phyloP scores from a whole-genome alignment of 2,888 invertebrate genomes.

The Lasioglossum leucozonium region DNA sequence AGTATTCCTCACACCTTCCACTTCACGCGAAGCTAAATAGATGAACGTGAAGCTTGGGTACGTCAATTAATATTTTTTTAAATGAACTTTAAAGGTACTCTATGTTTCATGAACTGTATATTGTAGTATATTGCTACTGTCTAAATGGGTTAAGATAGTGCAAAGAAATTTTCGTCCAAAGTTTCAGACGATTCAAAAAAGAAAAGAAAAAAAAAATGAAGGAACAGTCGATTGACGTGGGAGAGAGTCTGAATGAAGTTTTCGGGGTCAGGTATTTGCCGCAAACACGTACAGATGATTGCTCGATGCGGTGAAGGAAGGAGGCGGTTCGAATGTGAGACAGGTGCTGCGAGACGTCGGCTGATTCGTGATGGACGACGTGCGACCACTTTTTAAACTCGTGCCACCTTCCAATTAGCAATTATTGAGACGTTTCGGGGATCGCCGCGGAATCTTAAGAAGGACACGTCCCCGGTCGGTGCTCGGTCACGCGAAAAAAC shows the following conservation, averaged over 20 bases:
- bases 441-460: conserved; percentile 67
- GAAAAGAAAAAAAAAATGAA: background rate
- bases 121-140: background rate
- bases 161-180: background rate
- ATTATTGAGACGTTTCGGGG: conserved; percentile 70
- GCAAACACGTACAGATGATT: background rate
- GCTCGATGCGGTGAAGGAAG: background rate
- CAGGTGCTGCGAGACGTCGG: conserved; percentile 4
- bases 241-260: background rate
- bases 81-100: too few relatives aligned
- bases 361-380: conserved; percentile 68
- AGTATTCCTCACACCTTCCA: background rate
- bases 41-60: too few relatives aligned
- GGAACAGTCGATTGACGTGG: background rate
- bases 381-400: conserved; percentile 73
- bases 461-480: conserved; percentile 36
- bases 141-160: background rate
- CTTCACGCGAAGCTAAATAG: too few relatives aligned
- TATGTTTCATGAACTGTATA: too few relatives aligned
- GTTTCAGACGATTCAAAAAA: background rate
- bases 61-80: too few relatives aligned
- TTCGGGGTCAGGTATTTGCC: background rate
- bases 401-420: conserved; percentile 70
- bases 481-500: conserved; percentile 41
- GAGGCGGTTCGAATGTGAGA: background rate